phyloP scores from a whole-genome alignment of 2,888 invertebrate species.

The Erynnis tages region DNA sequence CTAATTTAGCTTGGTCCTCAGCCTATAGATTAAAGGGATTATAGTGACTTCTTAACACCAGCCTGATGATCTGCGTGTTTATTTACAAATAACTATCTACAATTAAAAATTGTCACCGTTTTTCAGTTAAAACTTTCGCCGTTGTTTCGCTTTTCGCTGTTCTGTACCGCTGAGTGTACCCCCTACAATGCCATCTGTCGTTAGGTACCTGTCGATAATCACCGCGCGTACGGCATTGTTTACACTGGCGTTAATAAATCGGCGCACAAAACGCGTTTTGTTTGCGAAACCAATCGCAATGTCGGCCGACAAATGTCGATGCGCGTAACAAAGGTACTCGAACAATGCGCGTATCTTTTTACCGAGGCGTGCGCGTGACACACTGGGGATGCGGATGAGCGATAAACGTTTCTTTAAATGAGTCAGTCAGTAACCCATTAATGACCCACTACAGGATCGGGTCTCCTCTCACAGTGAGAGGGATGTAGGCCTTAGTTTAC shows the following conservation, averaged over 20 bases:
- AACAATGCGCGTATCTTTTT: slow-evolving; percentile 64
- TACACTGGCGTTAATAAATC: slow-evolving; percentile 61
- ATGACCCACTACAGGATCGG: too few relatives aligned
- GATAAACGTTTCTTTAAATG: neutral
- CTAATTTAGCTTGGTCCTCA: too few relatives aligned
- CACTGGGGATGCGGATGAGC: slow-evolving; percentile 35
- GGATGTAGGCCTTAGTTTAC: too few relatives aligned
- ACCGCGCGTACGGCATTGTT: slow-evolving; percentile 44
- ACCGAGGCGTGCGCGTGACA: slow-evolving; percentile 42
- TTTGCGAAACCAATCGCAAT: slow-evolving; percentile 72
- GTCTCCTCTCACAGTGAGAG: too few relatives aligned
- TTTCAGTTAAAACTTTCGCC: too few relatives aligned
- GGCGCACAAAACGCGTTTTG: slow-evolving; percentile 67
- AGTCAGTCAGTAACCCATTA: too few relatives aligned
- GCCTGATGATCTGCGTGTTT: too few relatives aligned
- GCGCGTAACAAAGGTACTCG: slow-evolving; percentile 57
- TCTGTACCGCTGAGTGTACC: neutral
- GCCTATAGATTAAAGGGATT: too few relatives aligned
- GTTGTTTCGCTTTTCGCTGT: too few relatives aligned
- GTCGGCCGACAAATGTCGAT: slow-evolving; percentile 69
- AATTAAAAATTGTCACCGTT: too few relatives aligned
- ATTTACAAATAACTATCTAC: too few relatives aligned
- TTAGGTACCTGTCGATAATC: slow-evolving; percentile 51
- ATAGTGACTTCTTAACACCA: too few relatives aligned
- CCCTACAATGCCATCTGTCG: slow-evolving; percentile 29